phyloP scores from a whole-genome alignment of 2,888 invertebrate species.

The Tuta absoluta region DNA sequence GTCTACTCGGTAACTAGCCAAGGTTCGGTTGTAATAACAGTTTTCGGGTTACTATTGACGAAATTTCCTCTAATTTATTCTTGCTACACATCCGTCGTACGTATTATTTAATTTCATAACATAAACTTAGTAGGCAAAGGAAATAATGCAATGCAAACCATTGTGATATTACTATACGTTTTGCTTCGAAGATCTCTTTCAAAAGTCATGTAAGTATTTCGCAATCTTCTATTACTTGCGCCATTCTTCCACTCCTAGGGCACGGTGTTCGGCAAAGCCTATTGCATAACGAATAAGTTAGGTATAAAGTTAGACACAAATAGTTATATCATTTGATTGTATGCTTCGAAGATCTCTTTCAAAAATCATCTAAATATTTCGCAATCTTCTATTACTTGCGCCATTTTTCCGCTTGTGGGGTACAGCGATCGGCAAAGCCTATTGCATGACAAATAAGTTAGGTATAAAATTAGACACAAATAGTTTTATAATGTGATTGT shows the following conservation, averaged over 20 bases:
- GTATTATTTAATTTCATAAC: background rate
- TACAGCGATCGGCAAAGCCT: conserved; percentile 8
- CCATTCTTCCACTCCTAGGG: conserved; percentile 22
- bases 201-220: background rate
- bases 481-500: conserved; percentile 6
- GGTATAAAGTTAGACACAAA: conserved; percentile 15
- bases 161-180: background rate
- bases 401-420: conserved; percentile 22
- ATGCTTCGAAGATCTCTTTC: conserved; percentile 9
- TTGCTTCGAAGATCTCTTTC: conserved; percentile 7
- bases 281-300: conserved; percentile 35
- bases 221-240: conserved; percentile 15
- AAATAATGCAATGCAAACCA: background rate
- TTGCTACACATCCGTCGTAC: background rate
- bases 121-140: background rate
- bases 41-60: too few relatives aligned
- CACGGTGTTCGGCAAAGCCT: conserved; percentile 12
- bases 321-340: conserved; percentile 9
- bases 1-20: too few relatives aligned
- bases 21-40: too few relatives aligned
- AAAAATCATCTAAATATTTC: background rate
- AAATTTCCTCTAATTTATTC: background rate
- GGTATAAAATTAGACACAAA: conserved; percentile 14
- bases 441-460: conserved; percentile 35
- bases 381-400: conserved; percentile 15